Base-by-base conservation (phyloP, 1,140 invertebrate genomes). In the Scaptodrosophila lebanonensis region DNA sequence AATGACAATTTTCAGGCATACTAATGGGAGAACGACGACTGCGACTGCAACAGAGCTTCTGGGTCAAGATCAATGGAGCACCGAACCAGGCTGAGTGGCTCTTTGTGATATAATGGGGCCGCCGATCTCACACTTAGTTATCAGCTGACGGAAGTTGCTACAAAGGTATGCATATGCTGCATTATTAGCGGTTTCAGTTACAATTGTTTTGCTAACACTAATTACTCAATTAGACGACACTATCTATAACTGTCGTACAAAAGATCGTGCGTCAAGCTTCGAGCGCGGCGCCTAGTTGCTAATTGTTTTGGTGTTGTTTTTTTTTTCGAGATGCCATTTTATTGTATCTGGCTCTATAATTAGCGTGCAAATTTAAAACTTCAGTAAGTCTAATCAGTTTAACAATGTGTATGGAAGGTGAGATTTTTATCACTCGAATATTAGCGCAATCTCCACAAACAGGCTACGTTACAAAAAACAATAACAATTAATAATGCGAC, bases 121-220 rank as follows among this genome's bases (percentile, higher is more conserved):
- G 22, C 22, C 3, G 22, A 3, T 8, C 8, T 4, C 8, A 8
- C 22, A 8, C 3, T 8, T 25, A 3, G 8, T 25, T 25, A 25
- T 25, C 44, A 50, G 22, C 35, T 38, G 38, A 27, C 44, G 49
- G 36, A 40, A 58, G 52, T 38, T 58, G 35, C 16, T 12, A 38
- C 22, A 8, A 25, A 25, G 3, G 7, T 13, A 27, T 29, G 20
- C 22, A 25, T 4, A 3, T 25, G n/a, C n/a, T 35, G 44, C 12
- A 22, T 36, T 32, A 38, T 51, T 62, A 39, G 17, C 15, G 38
- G 36, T 57, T 57, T 52, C 16, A 20, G 16, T 59, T 59, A 44
- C 65, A 54, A 75, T 70, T 70, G 71, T 75, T 73, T 53, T 17
- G 40, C 15, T 30, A 45, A 25, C 29, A 35, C 29, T 40, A 66